Conservation (phyloP, 2,113 vertebrate genomes). For the Conger conger region DNA sequence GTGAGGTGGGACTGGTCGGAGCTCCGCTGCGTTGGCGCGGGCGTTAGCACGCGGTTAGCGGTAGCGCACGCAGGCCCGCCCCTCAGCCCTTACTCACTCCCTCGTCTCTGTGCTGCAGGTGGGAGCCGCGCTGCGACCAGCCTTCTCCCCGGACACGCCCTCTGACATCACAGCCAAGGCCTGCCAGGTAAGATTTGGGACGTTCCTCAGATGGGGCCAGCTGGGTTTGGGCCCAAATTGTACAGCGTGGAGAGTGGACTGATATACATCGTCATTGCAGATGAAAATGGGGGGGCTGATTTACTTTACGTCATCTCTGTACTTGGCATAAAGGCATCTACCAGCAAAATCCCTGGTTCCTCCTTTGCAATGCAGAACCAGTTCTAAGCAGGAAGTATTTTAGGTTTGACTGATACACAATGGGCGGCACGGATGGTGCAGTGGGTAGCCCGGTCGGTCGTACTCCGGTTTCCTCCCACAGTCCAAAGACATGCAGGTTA, state of each 20-base stretch:
- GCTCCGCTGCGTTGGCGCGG: no score
- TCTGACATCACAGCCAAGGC: conserved; percentile 98
- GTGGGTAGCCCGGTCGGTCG: no score
- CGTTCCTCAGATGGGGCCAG: not conserved
- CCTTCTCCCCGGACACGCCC: conserved; percentile 95
- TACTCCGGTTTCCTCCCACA: no score
- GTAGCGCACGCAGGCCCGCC: no score
- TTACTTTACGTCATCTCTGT: no score
- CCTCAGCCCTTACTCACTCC: not conserved
- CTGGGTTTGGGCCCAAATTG: not conserved
- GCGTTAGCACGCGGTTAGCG: not conserved
- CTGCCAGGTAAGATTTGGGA: conserved; percentile 82
- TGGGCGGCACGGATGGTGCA: no score
- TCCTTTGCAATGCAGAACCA: not conserved
- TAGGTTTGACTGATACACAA: no score
- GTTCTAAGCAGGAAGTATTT: not conserved
- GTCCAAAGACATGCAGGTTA: no score
- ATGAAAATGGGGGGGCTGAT: not conserved
- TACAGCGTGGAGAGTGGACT: not conserved
- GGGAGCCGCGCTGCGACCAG: conserved; percentile 93
- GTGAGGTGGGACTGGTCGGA: not conserved
- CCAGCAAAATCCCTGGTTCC: not conserved
- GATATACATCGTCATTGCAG: not conserved
- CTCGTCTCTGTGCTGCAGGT: conserved; percentile 68
- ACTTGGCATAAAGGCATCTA: not conserved